Conservation (phyloP, 2,888 invertebrate genomes). For the Monoplex corrugatus region DNA sequence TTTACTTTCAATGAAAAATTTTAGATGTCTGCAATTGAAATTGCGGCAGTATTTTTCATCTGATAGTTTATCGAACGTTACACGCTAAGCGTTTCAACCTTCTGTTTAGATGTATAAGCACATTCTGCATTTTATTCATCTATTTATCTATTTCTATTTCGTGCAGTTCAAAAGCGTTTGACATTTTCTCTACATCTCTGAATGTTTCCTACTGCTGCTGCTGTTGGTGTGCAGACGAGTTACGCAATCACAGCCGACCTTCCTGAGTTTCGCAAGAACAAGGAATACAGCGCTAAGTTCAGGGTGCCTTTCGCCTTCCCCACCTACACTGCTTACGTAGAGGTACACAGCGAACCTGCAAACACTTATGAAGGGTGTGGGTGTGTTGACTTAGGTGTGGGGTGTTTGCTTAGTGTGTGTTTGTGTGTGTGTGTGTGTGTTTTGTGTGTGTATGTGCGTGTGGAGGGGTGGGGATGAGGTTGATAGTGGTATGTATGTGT, state of each 20-base stretch:
- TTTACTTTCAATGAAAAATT: too few relatives aligned
- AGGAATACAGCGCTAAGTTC: conserved; percentile 72
- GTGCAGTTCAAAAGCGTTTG: neutral
- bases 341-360: conserved; percentile 46
- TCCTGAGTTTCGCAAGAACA: conserved; percentile 69
- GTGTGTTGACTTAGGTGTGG: neutral
- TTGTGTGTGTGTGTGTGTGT: too few relatives aligned
- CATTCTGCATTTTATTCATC: neutral
- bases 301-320: conserved; percentile 73
- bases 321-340: conserved; percentile 65
- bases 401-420: too few relatives aligned
- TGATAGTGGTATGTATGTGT: neutral
- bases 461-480: too few relatives aligned
- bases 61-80: too few relatives aligned
- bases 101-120: neutral
- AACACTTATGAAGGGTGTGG: neutral
- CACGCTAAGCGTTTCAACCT: too few relatives aligned
- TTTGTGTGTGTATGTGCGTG: too few relatives aligned
- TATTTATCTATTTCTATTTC: neutral
- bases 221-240: conserved; percentile 55
- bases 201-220: neutral
- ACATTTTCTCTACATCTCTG: neutral
- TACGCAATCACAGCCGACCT: conserved; percentile 65
- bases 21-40: too few relatives aligned
- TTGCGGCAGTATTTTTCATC: too few relatives aligned